phyloP scores from a whole-genome alignment of 2,888 invertebrate genomes.

The Aethes cnicana region DNA sequence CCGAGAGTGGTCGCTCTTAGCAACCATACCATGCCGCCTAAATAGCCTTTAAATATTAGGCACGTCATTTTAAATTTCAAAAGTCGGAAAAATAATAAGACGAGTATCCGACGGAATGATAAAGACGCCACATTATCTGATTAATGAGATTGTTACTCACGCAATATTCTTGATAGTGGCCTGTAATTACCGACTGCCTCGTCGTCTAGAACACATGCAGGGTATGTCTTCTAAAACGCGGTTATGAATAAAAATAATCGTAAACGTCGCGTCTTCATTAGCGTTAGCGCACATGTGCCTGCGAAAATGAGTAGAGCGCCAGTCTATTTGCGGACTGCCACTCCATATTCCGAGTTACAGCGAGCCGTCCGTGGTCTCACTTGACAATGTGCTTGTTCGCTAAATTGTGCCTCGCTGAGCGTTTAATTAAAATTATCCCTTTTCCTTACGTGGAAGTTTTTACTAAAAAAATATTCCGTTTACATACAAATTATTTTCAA shows the following conservation, averaged over 20 bases:
- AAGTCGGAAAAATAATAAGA: slow-evolving; percentile 8
- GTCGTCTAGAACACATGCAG: slow-evolving; percentile 31
- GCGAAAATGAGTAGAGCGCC: slow-evolving; percentile 41
- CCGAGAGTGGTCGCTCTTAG: slow-evolving; percentile 7
- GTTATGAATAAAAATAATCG: slow-evolving; percentile 50
- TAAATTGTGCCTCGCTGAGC: slow-evolving; percentile 41
- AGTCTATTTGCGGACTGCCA: slow-evolving; percentile 50
- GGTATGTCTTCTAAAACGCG: slow-evolving; percentile 38
- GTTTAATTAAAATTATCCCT: no score
- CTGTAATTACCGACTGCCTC: slow-evolving; percentile 30
- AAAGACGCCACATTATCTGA: slow-evolving; percentile 32
- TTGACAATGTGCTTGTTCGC: slow-evolving; percentile 55
- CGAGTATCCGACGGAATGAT: slow-evolving; percentile 16
- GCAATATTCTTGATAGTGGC: slow-evolving; percentile 34
- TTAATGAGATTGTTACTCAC: slow-evolving; percentile 37
- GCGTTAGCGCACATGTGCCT: slow-evolving; percentile 51
- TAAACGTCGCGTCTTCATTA: slow-evolving; percentile 58
- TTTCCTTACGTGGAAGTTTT: no score
- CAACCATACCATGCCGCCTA: neutral
- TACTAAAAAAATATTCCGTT: slow-evolving; percentile 24
- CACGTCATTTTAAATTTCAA: slow-evolving; percentile 6
- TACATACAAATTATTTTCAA: no score
- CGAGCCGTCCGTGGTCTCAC: slow-evolving; percentile 44
- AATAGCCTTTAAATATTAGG: neutral
- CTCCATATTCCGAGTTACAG: slow-evolving; percentile 51